These are phyloP conservation scores for Pantherophis alleghaniensis DNA, from an alignment of 2,797 vertebrate genomes.

Conservation along the genomic window DNA sequence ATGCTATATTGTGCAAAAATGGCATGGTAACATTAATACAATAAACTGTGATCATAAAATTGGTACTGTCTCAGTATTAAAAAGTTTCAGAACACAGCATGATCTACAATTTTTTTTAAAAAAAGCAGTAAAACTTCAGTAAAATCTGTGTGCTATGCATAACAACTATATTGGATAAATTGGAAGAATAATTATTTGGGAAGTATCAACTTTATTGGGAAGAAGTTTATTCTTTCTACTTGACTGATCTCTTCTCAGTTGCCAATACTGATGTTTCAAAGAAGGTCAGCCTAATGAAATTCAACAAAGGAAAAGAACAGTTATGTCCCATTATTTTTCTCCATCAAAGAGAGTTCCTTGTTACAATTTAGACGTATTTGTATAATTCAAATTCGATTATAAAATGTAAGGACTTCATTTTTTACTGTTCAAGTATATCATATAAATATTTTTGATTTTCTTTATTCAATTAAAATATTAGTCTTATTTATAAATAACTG, in stretches of 20 bases:
- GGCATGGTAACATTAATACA: conserved; percentile 65
- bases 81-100: conserved; percentile 32
- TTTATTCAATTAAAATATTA: conserved; percentile 6
- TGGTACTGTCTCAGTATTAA: conserved; percentile 50
- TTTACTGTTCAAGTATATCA: neutral
- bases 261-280: neutral
- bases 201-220: neutral
- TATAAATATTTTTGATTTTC: neutral
- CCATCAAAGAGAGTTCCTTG: neutral
- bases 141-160: conserved; percentile 4
- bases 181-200: conserved; percentile 6
- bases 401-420: neutral
- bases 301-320: neutral
- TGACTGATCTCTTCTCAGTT: neutral
- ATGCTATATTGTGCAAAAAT: conserved; percentile 51
- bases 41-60: conserved; percentile 57
- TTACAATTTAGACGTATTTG: neutral
- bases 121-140: conserved; percentile 25
- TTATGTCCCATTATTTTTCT: neutral
- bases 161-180: conserved; percentile 29
- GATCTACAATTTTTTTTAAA: conserved; percentile 26
- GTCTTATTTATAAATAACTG: neutral
- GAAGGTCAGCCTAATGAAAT: neutral
- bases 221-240: neutral
- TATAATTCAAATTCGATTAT: neutral